Conservation (phyloP, 2,888 invertebrate species). For the Aspidiotus rigidus region DNA sequence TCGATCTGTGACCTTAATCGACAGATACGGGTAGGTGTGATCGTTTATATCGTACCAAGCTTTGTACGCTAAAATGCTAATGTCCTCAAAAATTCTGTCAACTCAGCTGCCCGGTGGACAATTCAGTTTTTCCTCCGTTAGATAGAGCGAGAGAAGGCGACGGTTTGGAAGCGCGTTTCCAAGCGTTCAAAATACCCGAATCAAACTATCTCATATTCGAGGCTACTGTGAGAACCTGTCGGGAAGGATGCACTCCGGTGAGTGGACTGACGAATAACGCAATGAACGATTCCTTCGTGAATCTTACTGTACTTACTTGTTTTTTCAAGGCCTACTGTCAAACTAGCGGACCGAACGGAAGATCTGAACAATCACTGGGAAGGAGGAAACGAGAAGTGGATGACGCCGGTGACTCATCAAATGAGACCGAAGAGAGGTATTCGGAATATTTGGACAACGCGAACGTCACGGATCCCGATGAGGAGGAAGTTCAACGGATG, state of each 20-base stretch:
- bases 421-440: constrained; percentile 37
- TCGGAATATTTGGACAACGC: constrained; percentile 41
- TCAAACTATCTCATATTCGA: constrained; percentile 89
- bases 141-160: constrained; percentile 77
- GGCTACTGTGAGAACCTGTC: constrained; percentile 78
- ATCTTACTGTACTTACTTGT: background rate
- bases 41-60: background rate
- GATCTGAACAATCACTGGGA: constrained; percentile 74
- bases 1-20: constrained; percentile 78
- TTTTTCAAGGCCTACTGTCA: constrained; percentile 64
- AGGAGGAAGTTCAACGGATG: constrained; percentile 78
- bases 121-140: constrained; percentile 82
- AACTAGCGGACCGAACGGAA: constrained; percentile 55
- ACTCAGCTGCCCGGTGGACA: constrained; percentile 77
- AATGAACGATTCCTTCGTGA: no score
- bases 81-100: background rate
- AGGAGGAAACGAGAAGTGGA: constrained; percentile 53
- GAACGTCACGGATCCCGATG: constrained; percentile 42
- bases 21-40: constrained; percentile 66
- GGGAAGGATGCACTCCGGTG: constrained; percentile 80
- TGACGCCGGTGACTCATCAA: constrained; percentile 40
- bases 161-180: constrained; percentile 80
- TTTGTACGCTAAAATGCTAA: no score
- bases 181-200: constrained; percentile 89
- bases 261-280: constrained; percentile 37